A percentile compares a stretch with the other conserved stretches of the same genome.
Conservation (phyloP, 92 coral and sea anemone species). For the Siderastrea siderea region DNA sequence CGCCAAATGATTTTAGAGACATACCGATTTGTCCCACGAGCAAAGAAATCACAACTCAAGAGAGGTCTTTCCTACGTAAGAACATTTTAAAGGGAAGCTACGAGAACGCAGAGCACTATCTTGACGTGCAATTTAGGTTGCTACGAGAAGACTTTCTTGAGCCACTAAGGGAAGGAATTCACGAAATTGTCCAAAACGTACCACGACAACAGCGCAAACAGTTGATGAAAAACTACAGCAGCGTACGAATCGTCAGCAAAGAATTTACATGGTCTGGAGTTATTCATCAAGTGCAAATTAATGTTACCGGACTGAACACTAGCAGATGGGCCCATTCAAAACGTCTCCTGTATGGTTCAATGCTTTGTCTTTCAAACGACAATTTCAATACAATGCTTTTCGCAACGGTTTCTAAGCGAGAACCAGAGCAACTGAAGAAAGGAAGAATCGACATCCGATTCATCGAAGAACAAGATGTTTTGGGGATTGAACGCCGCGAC, state of each 20-base stretch:
- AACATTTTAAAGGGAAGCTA: slow-evolving; percentile 77
- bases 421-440: slow-evolving; percentile 52
- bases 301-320: slow-evolving; percentile 50
- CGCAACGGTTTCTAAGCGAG: slow-evolving; percentile 80
- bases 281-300: slow-evolving; percentile 64
- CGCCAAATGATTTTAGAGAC: slow-evolving; percentile 79
- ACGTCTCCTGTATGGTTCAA: slow-evolving; percentile 79
- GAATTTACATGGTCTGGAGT: slow-evolving; percentile 68
- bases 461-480: slow-evolving; percentile 61
- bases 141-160: slow-evolving; percentile 86
- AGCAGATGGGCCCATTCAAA: slow-evolving; percentile 82
- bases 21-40: slow-evolving; percentile 77
- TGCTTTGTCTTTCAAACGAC: slow-evolving; percentile 73
- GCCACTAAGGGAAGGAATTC: slow-evolving; percentile 84
- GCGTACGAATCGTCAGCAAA: slow-evolving; percentile 60
- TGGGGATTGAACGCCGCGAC: slow-evolving; percentile 50
- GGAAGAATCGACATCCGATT: slow-evolving; percentile 72
- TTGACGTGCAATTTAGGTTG: slow-evolving; percentile 87
- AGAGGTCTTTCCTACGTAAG: slow-evolving; percentile 73
- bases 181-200: slow-evolving; percentile 61
- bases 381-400: slow-evolving; percentile 67
- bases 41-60: slow-evolving; percentile 64
- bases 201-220: slow-evolving; percentile 61
- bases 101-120: slow-evolving; percentile 76
- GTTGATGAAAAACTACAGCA: slow-evolving; percentile 64